Evolutionary conservation across 92 coral and sea anemone genomes (phyloP), one percentile per base, ranked within the genome.

Genomic region (Hydrozoanthus gracilis): DNA sequence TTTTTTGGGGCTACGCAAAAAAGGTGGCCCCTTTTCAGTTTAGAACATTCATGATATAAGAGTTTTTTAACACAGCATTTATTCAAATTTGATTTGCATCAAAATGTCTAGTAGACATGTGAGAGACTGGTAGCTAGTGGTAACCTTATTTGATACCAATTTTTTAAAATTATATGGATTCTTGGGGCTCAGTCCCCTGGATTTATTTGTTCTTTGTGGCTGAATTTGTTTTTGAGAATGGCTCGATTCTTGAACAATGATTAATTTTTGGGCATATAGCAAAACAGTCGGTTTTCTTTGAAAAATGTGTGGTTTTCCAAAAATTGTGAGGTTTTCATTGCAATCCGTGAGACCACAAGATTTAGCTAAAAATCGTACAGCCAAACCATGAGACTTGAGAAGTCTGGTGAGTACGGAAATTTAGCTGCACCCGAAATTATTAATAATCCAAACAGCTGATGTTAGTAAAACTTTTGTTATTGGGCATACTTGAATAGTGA

Each of bases 81-180:
- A 27, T 27, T 27, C 39, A 27, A 67, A 4, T 67, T 67, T 67
- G 39, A 66, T 66, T 66, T 66, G 71, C 71, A 66, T 44, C 71
- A 66, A 78, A 78, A 51, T 78, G 69, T 78, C 84, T 52, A 16
- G 60, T 27, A 27, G 84, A 72, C 84, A 72, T 27, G 84, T 78
- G 84, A 79, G 84, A 79, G 71, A 27, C 39, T 27, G 39, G 39
- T 27, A 27, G 39, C 39, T 27, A 27, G 39, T 27, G 39, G 2
- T 27, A 79, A 79, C 84, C 71, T 79, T 79, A 79, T 79, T 79
- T 79, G 84, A 72, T 72, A 79, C 84, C 46, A 73, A 79, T 79
- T 79, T 79, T 79, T 49, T 79, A 79, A 79, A 79, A 27, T 27
- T 27, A 27, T 79, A 79, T 79, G 84, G 70, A 79, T 79, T 79